Conservation (phyloP, 2,888 invertebrate species). For the Drosophila acutilabella region DNA sequence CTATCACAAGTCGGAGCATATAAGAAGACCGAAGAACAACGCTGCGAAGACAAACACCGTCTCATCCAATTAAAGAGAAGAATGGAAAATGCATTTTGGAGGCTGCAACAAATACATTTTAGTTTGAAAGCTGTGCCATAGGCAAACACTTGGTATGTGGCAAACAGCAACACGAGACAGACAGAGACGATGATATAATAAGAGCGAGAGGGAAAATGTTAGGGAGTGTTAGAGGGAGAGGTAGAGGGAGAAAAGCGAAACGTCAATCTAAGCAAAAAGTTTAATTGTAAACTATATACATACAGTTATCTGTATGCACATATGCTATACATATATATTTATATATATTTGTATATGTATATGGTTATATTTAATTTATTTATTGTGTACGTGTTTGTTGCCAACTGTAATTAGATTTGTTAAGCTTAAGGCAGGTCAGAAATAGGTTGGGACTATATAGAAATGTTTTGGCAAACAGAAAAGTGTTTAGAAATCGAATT, state of each 20-base stretch:
- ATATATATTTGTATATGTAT: constrained; percentile 43
- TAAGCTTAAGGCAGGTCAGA: constrained; percentile 36
- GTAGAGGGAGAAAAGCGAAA: not conserved
- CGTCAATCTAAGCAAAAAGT: constrained; percentile 48
- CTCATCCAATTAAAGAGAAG: constrained; percentile 29
- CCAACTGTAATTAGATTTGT: constrained; percentile 51
- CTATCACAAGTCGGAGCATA: constrained; percentile 81
- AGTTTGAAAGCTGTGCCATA: constrained; percentile 29
- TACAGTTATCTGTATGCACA: constrained; percentile 43
- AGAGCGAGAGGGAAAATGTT: not conserved
- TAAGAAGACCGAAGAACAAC: constrained; percentile 68
- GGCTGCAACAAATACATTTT: constrained; percentile 41
- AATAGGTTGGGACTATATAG: not conserved
- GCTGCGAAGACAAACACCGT: constrained; percentile 17
- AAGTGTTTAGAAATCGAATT: constrained; percentile 4
- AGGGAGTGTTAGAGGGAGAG: not conserved
- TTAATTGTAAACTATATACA: constrained; percentile 53
- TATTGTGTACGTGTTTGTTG: constrained; percentile 55
- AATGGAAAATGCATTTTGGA: constrained; percentile 46
- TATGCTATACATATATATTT: constrained; percentile 41
- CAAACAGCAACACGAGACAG: constrained; percentile 14
- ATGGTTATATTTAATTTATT: constrained; percentile 48
- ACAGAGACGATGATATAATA: not conserved
- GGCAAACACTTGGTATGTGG: constrained; percentile 14
- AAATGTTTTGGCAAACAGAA: too few relatives aligned